Evolutionary conservation across 2,113 vertebrate genomes (phyloP).

Genomic region (Microtus montanus): DNA sequence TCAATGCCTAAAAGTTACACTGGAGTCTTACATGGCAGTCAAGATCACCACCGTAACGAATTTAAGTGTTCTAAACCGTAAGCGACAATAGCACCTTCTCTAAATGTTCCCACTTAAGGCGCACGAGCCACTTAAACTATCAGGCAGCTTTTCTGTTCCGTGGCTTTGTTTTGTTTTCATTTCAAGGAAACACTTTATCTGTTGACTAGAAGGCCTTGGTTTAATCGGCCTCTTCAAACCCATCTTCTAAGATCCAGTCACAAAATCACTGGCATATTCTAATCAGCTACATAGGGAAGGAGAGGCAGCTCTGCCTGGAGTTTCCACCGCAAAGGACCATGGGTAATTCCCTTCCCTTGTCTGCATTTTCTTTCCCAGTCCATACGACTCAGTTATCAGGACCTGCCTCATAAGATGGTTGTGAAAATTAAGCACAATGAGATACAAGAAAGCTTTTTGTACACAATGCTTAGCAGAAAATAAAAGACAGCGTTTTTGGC

Average conservation of each 20-base stretch:
- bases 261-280: neutral
- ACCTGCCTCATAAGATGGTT: neutral
- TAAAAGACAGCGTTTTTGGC: neutral
- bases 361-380: neutral
- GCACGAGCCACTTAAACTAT: slow-evolving; percentile 38
- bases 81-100: neutral
- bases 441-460: neutral
- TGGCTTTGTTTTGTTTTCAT: neutral
- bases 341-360: neutral
- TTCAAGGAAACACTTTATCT: neutral
- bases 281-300: neutral
- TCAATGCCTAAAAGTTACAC: slow-evolving; percentile 26
- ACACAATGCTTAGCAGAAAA: neutral
- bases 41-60: neutral
- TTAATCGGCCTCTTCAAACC: slow-evolving; percentile 1
- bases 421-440: slow-evolving; percentile 32
- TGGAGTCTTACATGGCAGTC: neutral
- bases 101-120: slow-evolving; percentile 27
- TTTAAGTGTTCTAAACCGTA: neutral
- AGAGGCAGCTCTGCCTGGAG: neutral
- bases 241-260: neutral
- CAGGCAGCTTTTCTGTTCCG: neutral
- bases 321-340: neutral
- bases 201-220: neutral
- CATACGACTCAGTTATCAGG: neutral